Evolutionary conservation across 2,797 vertebrate species (phyloP).

Genomic region (Myotis vivesi): DNA sequence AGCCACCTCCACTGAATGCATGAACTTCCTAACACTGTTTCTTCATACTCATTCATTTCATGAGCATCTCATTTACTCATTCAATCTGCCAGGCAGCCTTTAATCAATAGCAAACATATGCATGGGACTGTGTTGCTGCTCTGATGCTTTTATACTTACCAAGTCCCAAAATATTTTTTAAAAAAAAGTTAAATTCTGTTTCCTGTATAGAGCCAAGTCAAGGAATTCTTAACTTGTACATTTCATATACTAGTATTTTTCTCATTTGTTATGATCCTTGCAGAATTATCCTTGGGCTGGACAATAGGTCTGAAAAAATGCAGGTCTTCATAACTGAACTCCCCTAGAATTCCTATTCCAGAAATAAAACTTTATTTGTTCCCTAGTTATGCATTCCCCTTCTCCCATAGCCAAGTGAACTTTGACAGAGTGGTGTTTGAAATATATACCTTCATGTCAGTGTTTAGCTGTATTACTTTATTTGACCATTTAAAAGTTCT

Average conservation of each 20-base stretch:
- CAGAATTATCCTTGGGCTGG: background rate
- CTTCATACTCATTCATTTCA: background rate
- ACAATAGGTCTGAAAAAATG: background rate
- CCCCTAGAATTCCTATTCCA: background rate
- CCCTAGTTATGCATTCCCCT: background rate
- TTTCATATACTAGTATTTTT: background rate
- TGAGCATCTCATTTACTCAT: background rate
- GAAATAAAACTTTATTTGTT: background rate
- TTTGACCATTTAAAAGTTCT: background rate
- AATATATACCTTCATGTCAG: background rate
- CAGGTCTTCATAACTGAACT: background rate
- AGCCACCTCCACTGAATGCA: background rate
- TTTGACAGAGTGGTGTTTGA: background rate
- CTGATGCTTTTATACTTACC: background rate
- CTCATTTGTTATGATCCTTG: background rate
- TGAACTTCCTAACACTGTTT: background rate
- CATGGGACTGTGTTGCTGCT: background rate
- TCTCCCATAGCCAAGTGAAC: background rate
- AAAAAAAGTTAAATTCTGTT: background rate
- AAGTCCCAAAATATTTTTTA: background rate
- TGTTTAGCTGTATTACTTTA: background rate
- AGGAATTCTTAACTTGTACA: background rate
- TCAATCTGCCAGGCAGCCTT: background rate
- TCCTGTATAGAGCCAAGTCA: background rate
- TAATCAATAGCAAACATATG: background rate